Percentiles rank a stretch among this genome's conserved stretches.
Conservation (phyloP, 2,113 vertebrate genomes). For the Calyptomena viridis region DNA sequence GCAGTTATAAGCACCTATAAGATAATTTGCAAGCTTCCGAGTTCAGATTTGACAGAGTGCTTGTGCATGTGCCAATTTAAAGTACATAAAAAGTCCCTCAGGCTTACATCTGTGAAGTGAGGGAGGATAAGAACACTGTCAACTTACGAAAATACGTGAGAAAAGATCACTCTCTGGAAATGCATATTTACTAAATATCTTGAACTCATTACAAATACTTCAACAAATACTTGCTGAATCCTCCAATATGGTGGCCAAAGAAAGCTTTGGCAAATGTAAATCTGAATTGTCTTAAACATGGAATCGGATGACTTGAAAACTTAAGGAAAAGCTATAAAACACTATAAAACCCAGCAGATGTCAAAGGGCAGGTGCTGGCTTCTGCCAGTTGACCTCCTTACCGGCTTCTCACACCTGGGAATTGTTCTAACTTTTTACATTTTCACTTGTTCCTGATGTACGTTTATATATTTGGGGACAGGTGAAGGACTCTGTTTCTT, state of each 20-base stretch:
- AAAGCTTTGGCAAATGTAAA: background rate
- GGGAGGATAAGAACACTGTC: background rate
- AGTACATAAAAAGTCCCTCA: background rate
- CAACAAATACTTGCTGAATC: background rate
- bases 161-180: background rate
- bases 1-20: background rate
- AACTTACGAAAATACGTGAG: background rate
- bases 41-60: background rate
- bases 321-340: background rate
- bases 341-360: background rate
- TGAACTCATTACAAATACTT: background rate
- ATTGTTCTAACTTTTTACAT: background rate
- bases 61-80: background rate
- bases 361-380: background rate
- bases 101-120: background rate
- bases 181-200: background rate
- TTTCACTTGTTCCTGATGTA: background rate
- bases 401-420: background rate
- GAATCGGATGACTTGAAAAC: background rate
- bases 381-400: background rate
- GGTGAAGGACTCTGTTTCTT: background rate
- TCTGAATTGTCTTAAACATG: background rate
- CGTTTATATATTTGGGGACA: background rate
- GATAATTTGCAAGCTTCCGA: background rate
- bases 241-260: background rate